Evolutionary conservation across 2,113 vertebrate genomes (phyloP), one percentile per base, ranked within the genome.

Genomic region (Parus major): DNA sequence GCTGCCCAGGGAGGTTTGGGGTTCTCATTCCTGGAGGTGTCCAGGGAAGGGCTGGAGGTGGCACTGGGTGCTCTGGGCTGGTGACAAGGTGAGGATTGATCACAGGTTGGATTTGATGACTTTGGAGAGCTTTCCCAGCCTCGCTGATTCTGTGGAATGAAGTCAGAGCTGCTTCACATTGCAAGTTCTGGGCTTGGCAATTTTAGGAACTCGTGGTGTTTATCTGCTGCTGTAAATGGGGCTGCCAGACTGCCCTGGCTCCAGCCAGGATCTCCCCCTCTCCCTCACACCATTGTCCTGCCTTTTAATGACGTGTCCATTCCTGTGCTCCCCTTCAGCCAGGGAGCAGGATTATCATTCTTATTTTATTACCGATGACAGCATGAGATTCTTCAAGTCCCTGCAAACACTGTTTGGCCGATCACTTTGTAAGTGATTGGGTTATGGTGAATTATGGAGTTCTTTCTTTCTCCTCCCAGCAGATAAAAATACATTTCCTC

Each of bases 361-460:
- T 92, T 89, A 15, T 70, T 90, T 83, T 81, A 96, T 98, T 97
- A 95, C 76, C 49, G 20, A 60, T 57, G n/a, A 44, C 88, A 95
- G 93, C 88, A 72, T 20, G 80, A 92, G 90, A 90, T 85, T 91
- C 92, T 90, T 95, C 90, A 85, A 59, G 86, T 46, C 94, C 90
- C 76, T 81, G 70, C 79, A 76, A 95, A 92, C 64, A 4, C 55
- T 20, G 87, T 84, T 90, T 90, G 85, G 87, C 95, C 68, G 39
- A 70, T 94, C 79, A 15, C 92, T 93, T 50, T 52, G 69, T 72
- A 64, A 88, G 41, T 92, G 82, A 94, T 88, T 95, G 83, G 56
- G 88, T 96, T 95, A 93, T 27, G 91, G 90, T 96, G 94, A 96
- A 81, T 75, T 66, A 89, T 70, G 92, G 75, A 78, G 42, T 91